Evolutionary conservation across 2,113 vertebrate genomes (phyloP).

Genomic region (Herpailurus yagouaroundi): DNA sequence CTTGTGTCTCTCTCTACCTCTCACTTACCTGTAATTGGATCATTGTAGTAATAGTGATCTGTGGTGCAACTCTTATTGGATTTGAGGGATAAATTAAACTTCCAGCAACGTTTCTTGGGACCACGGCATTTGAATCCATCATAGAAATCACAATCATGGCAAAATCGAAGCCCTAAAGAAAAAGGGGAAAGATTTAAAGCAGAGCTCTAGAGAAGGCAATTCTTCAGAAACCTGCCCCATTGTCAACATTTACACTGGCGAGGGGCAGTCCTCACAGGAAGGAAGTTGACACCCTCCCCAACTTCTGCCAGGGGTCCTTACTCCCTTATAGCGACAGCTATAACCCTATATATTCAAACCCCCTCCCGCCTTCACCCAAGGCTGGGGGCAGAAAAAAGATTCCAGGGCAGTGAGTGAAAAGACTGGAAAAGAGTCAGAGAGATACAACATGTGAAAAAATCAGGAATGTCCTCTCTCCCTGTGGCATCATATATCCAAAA

Average conservation of each 20-base stretch:
- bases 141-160: background rate
- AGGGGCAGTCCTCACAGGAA: background rate
- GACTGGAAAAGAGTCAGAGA: background rate
- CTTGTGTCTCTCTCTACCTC: background rate
- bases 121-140: accelerated
- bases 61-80: constrained; percentile 32
- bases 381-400: background rate
- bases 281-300: background rate
- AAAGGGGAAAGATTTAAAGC: background rate
- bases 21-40: background rate
- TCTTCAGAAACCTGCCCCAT: background rate
- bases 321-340: background rate
- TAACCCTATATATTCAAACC: background rate
- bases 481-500: background rate
- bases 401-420: background rate
- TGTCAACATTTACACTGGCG: background rate
- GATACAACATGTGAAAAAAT: background rate
- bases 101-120: background rate
- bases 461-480: background rate
- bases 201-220: background rate
- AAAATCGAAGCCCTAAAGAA: background rate
- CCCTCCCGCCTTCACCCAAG: background rate
- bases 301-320: background rate
- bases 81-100: accelerated
- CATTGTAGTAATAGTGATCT: background rate